Percentiles rank a stretch among this genome's conserved stretches.
phyloP scores from a whole-genome alignment of 1,140 invertebrate species.

The Hestina assimilis region DNA sequence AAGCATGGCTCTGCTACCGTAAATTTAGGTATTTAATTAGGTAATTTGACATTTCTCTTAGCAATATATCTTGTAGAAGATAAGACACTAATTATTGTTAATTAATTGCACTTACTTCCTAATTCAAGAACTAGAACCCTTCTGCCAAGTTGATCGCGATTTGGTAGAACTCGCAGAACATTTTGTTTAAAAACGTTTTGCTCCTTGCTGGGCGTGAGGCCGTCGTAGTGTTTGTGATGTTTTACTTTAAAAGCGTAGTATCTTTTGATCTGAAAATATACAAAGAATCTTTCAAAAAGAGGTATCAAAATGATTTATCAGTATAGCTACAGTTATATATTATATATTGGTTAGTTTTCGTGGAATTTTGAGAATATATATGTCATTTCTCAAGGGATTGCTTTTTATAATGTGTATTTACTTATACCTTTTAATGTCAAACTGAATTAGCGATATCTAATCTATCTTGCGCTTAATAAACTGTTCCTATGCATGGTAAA shows the following conservation, averaged over 20 bases:
- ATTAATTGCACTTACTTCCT: conserved; percentile 82
- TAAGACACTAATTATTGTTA: background rate
- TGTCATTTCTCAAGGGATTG: no score
- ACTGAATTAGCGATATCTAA: no score
- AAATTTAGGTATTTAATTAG: no score
- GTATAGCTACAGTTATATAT: no score
- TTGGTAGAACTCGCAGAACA: conserved; percentile 86
- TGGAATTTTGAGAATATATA: conserved; percentile 77
- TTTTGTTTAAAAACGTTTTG: conserved; percentile 88
- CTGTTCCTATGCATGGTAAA: no score
- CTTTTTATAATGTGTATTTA: no score
- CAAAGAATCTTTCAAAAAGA: background rate
- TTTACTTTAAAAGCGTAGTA: conserved; percentile 90
- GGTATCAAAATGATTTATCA: no score
- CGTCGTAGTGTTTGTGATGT: conserved; percentile 85
- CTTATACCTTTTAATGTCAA: no score
- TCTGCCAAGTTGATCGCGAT: conserved; percentile 85
- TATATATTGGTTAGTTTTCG: no score
- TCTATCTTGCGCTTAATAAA: no score
- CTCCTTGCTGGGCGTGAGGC: conserved; percentile 84
- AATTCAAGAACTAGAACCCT: conserved; percentile 87
- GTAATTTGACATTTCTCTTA: no score
- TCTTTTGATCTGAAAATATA: conserved; percentile 82
- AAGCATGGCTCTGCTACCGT: no score
- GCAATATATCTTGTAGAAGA: background rate